phyloP scores from a whole-genome alignment of 1,140 invertebrate species.

The Pygmarrhopalites habei region DNA sequence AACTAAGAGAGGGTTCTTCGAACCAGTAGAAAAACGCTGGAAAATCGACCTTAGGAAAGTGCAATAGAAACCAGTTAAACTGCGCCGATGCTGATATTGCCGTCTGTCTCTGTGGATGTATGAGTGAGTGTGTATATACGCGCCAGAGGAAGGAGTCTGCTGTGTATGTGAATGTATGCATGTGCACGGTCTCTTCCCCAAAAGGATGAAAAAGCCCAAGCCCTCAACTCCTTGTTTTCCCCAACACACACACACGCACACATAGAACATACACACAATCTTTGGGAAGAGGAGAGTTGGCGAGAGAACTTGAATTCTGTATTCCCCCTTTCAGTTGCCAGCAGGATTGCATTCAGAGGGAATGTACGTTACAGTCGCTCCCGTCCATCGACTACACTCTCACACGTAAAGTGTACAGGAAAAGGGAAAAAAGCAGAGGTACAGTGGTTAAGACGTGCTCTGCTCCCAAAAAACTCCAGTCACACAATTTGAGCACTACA shows the following conservation, averaged over 20 bases:
- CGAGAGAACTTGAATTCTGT: not conserved
- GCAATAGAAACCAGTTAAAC: not conserved
- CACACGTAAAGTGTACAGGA: no score
- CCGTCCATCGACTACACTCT: not conserved
- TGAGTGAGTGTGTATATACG: not conserved
- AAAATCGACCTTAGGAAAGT: constrained; percentile 12
- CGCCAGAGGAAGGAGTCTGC: not conserved
- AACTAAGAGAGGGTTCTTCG: constrained; percentile 7
- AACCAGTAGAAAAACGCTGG: constrained; percentile 15
- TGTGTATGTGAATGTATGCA: not conserved
- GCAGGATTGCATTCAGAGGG: not conserved
- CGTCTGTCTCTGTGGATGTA: not conserved
- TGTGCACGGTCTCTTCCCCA: constrained; percentile 5
- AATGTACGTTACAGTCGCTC: not conserved
- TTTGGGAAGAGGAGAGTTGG: not conserved
- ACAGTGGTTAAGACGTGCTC: no score
- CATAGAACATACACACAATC: not conserved
- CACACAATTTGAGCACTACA: no score
- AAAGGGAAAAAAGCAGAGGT: no score
- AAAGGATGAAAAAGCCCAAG: constrained; percentile 6
- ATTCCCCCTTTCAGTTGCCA: constrained; percentile 4
- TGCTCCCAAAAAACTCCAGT: no score
- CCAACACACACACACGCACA: not conserved
- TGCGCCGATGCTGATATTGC: not conserved
- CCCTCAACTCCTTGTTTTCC: constrained; percentile 9